Evolutionary conservation across 2,888 invertebrate species (phyloP).

Genomic region (Drosophila nigricruria): DNA sequence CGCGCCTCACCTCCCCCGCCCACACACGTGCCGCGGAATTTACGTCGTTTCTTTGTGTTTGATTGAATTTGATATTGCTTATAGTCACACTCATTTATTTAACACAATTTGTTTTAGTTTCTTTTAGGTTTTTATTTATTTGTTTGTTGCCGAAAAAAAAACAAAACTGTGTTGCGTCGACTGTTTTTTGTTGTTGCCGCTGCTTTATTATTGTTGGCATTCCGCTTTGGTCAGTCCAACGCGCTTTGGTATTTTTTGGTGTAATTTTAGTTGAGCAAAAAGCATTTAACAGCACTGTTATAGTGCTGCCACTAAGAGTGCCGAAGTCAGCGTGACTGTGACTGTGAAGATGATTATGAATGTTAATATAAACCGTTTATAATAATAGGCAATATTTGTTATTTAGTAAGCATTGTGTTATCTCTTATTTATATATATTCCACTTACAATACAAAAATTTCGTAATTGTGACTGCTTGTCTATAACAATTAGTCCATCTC

Average conservation of each 20-base stretch:
- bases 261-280: neutral
- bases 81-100: neutral
- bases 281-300: constrained; percentile 23
- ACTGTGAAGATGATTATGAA: neutral
- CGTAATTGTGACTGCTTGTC: neutral
- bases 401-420: neutral
- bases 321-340: neutral
- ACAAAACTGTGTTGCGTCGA: constrained; percentile 48
- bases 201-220: constrained; percentile 67
- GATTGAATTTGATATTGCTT: neutral
- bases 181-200: constrained; percentile 60
- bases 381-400: too few relatives aligned
- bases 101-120: constrained; percentile 3
- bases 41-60: constrained; percentile 34
- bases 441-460: neutral
- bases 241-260: constrained; percentile 37
- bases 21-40: constrained; percentile 56
- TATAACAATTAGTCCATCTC: neutral
- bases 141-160: constrained; percentile 34
- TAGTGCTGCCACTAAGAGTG: constrained; percentile 16
- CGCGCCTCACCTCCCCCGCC: constrained; percentile 51
- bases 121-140: constrained; percentile 10
- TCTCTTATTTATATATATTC: neutral
- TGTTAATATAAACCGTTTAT: neutral
- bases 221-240: constrained; percentile 37